Percentiles rank a stretch among this genome's conserved stretches.
phyloP scores from a whole-genome alignment of 2,113 vertebrate species.

The Mohoua ochrocephala region DNA sequence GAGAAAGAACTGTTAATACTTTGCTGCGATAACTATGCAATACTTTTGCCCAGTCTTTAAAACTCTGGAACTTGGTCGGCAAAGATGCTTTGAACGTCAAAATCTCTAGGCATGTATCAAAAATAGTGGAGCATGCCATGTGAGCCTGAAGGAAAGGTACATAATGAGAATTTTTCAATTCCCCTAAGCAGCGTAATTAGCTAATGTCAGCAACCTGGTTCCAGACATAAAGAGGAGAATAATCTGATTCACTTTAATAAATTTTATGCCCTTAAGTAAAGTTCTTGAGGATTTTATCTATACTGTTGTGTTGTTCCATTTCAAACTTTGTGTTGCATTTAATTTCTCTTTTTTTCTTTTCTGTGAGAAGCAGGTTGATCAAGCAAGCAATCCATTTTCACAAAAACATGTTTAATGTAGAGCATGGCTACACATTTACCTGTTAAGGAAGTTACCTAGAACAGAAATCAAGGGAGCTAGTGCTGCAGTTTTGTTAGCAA shows the following conservation, averaged over 20 bases:
- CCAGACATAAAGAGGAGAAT: not conserved
- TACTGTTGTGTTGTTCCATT: not conserved
- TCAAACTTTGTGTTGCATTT: not conserved
- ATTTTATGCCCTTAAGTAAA: not conserved
- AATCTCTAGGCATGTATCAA: not conserved
- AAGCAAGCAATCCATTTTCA: not conserved
- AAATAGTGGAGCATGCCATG: rapidly evolving
- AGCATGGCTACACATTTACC: not conserved
- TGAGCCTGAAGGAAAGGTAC: not conserved
- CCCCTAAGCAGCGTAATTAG: not conserved
- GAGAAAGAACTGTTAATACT: not conserved
- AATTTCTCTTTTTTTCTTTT: not conserved
- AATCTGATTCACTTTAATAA: not conserved
- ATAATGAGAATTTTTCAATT: not conserved
- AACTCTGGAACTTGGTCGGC: not conserved
- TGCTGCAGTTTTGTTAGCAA: not conserved
- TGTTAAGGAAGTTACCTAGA: not conserved
- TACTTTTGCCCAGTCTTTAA: not conserved
- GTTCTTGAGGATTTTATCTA: not conserved
- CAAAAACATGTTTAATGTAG: not conserved
- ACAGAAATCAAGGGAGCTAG: not conserved
- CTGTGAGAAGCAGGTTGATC: not conserved
- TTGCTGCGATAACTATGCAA: not conserved
- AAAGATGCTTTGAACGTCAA: not conserved
- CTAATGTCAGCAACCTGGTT: not conserved